These are phyloP conservation scores for Syrmaticus mikado DNA, from an alignment of 2,113 vertebrate genomes.

Conservation along the genomic window DNA sequence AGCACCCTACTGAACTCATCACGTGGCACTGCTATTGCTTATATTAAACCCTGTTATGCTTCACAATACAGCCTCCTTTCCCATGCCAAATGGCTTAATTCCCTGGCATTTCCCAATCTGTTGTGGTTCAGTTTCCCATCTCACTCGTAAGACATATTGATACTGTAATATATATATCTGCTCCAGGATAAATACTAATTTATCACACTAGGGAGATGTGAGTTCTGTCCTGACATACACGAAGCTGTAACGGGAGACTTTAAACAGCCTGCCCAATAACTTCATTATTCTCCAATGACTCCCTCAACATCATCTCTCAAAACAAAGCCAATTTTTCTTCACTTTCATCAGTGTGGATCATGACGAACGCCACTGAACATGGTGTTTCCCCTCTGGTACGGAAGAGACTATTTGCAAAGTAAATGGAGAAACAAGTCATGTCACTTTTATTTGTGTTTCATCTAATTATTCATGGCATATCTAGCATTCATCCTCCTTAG, in stretches of 20 bases:
- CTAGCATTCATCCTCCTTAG: background rate
- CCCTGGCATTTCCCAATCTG: background rate
- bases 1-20: background rate
- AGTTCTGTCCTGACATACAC: background rate
- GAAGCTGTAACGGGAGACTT: background rate
- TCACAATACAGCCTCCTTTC: background rate
- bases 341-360: background rate
- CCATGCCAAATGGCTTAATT: slow-evolving; percentile 14
- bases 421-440: slow-evolving; percentile 44
- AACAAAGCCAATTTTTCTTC: background rate
- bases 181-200: slow-evolving; percentile 29
- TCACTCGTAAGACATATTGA: background rate
- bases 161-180: background rate
- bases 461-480: slow-evolving; percentile 26
- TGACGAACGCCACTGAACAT: background rate
- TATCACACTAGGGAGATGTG: background rate
- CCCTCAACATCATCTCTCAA: background rate
- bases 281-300: slow-evolving; percentile 16
- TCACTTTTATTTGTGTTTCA: slow-evolving; percentile 48
- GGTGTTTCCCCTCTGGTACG: background rate
- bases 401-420: background rate
- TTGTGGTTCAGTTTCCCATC: slow-evolving; percentile 5
- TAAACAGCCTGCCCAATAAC: background rate
- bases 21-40: background rate
- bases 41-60: background rate